phyloP scores from a whole-genome alignment of 2,797 vertebrate species.

The Cyclura pinguis region DNA sequence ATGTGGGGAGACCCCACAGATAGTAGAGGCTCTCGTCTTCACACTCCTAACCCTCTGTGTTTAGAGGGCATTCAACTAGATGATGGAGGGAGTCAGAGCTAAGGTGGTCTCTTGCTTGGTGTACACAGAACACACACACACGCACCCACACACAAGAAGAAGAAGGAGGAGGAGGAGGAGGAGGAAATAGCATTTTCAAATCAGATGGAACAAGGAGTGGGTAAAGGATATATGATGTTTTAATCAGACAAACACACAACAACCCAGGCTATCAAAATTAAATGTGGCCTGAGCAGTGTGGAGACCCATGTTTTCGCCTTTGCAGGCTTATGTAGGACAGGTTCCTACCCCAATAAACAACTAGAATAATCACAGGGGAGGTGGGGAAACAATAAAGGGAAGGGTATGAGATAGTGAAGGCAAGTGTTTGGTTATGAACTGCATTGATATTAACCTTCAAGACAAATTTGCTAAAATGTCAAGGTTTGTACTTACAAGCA shows the following conservation, averaged over 20 bases:
- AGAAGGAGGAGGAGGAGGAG: background rate
- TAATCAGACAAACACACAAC: background rate
- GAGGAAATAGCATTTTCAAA: too few species aligned
- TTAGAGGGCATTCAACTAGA: too few species aligned
- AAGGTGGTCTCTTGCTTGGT: too few species aligned
- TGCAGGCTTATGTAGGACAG: background rate
- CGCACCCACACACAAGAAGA: too few species aligned
- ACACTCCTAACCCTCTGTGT: too few species aligned
- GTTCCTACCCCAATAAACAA: background rate
- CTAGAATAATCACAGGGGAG: background rate
- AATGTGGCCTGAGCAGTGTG: background rate
- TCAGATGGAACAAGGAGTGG: too few species aligned
- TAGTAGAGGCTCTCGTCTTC: too few species aligned
- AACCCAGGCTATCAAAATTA: background rate
- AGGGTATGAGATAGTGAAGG: background rate
- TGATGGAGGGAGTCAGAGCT: too few species aligned
- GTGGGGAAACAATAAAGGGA: background rate
- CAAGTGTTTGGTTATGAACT: background rate
- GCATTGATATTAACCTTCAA: conserved; percentile 33
- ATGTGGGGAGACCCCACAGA: too few species aligned
- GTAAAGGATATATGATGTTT: background rate
- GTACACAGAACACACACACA: too few species aligned
- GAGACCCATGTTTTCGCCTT: background rate
- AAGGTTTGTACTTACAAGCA: background rate
- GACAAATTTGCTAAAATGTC: conserved; percentile 36